Evolutionary conservation across 2,888 invertebrate species (phyloP).

Genomic region (Urechis unicinctus): DNA sequence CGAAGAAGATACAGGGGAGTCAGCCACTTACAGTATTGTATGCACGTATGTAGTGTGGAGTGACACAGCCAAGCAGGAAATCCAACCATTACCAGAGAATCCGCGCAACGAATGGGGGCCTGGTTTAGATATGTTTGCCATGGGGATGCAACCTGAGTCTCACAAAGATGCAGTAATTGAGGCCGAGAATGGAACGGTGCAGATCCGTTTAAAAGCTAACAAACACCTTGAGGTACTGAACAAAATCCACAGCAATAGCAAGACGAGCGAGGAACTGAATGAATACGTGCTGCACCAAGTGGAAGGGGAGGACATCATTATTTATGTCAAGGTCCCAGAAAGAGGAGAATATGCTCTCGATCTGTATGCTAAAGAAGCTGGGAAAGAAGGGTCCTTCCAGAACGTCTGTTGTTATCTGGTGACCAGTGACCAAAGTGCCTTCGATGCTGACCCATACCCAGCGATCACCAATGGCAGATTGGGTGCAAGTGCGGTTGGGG

Average conservation of each 20-base stretch:
- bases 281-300: neutral
- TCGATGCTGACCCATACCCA: neutral
- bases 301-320: neutral
- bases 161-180: neutral
- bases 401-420: neutral
- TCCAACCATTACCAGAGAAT: neutral
- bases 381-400: neutral
- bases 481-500: neutral
- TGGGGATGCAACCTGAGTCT: neutral
- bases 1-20: too few species aligned
- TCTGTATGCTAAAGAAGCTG: neutral
- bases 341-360: neutral
- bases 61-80: neutral
- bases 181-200: neutral
- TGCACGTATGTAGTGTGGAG: neutral
- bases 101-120: neutral
- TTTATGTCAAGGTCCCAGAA: neutral
- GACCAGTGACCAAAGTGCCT: neutral
- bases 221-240: neutral
- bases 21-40: neutral
- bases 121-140: neutral
- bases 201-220: neutral
- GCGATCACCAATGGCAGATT: neutral
- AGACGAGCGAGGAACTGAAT: neutral
- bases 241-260: neutral